A percentile compares a stretch with the other conserved stretches of the same genome.
Conservation (phyloP, 2,113 vertebrate genomes). For the Neodon shergylaensis region DNA sequence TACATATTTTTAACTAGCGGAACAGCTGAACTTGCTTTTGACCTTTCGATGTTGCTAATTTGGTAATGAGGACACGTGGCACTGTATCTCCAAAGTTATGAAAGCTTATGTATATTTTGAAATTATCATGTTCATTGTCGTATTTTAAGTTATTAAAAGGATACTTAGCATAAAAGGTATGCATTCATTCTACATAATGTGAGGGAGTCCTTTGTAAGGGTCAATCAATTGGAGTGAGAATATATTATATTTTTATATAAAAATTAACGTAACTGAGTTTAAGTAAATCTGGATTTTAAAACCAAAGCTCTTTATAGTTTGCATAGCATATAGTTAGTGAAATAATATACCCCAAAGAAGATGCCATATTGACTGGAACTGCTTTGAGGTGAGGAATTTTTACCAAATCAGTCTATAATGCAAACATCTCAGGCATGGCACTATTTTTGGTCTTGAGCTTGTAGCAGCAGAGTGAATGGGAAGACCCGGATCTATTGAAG, state of each 20-base stretch:
- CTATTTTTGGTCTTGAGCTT: not conserved
- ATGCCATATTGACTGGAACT: not conserved
- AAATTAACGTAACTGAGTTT: slow-evolving; percentile 32
- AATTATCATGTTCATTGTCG: slow-evolving; percentile 52
- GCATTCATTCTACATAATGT: not conserved
- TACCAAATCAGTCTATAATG: not conserved
- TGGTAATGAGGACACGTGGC: slow-evolving; percentile 64
- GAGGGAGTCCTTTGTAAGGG: not conserved
- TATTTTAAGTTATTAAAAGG: slow-evolving; percentile 75
- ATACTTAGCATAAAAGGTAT: slow-evolving; percentile 64
- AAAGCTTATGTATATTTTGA: slow-evolving; percentile 80
- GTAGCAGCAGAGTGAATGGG: not conserved
- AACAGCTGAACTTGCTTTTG: not conserved
- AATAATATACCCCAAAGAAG: not conserved
- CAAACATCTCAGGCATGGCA: not conserved
- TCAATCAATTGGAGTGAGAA: not conserved
- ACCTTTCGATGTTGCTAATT: not conserved
- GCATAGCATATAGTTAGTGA: not conserved
- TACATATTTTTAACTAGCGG: not conserved
- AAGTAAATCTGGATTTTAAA: slow-evolving; percentile 27
- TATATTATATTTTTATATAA: not conserved
- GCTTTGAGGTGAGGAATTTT: not conserved
- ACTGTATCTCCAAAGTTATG: slow-evolving; percentile 59
- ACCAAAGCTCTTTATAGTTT: slow-evolving; percentile 41
- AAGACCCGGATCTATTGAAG: not conserved